phyloP scores from a whole-genome alignment of 2,113 vertebrate genomes.

The Phoxinus phoxinus region DNA sequence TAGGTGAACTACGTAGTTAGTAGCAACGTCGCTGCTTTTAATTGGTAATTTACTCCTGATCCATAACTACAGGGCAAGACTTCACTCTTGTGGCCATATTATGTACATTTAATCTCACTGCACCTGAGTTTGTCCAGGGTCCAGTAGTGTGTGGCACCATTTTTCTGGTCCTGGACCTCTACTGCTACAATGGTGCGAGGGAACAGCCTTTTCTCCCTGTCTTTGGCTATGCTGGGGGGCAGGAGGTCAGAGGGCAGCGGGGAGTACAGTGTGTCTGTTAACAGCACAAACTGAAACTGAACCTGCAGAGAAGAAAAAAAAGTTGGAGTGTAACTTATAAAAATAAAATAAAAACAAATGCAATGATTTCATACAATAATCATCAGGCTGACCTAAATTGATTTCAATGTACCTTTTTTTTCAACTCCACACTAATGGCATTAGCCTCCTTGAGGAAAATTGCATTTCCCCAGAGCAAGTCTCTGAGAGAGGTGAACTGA shows the following conservation, averaged over 20 bases:
- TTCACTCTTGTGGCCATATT: background rate
- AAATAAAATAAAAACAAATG: too few species aligned
- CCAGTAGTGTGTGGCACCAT: slow-evolving; percentile 98
- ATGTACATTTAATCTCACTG: background rate
- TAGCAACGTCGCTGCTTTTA: background rate
- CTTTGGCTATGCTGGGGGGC: slow-evolving; percentile 87
- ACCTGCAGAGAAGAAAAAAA: slow-evolving; percentile 76
- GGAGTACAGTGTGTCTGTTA: slow-evolving; percentile 96
- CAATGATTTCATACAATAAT: too few species aligned
- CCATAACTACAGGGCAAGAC: background rate
- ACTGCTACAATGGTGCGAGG: slow-evolving; percentile 93
- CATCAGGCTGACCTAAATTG: background rate
- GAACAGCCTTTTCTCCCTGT: slow-evolving; percentile 89
- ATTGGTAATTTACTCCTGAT: background rate
- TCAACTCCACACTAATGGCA: slow-evolving; percentile 96
- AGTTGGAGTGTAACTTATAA: too few species aligned
- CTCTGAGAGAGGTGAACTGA: slow-evolving; percentile 96
- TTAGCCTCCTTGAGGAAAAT: slow-evolving; percentile 98
- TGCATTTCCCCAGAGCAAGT: slow-evolving; percentile 95
- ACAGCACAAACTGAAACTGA: slow-evolving; percentile 97
- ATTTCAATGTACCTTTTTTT: slow-evolving; percentile 86
- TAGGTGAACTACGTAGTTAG: background rate
- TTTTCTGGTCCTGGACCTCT: slow-evolving; percentile 98
- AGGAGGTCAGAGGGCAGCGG: slow-evolving; percentile 92
- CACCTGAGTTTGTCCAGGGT: slow-evolving; percentile 97